Evolutionary conservation across 2,888 invertebrate genomes (phyloP).

Genomic region (Euspilapteryx auroguttella): DNA sequence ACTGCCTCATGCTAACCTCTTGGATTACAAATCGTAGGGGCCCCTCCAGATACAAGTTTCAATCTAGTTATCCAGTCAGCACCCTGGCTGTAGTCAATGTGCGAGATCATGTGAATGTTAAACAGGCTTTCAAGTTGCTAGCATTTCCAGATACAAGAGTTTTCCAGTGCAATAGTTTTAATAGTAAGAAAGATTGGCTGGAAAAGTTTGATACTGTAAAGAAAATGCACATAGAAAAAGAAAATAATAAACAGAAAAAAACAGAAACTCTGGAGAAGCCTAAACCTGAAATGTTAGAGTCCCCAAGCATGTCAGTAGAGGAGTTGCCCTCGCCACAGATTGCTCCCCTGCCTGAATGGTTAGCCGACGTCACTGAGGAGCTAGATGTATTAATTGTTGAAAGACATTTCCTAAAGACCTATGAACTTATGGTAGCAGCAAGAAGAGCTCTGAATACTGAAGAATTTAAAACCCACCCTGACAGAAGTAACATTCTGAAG

Average conservation of each 20-base stretch:
- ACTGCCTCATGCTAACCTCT: constrained; percentile 87
- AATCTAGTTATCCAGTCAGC: constrained; percentile 81
- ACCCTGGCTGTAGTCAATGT: constrained; percentile 94
- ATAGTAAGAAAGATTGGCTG: constrained; percentile 89
- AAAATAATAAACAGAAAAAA: constrained; percentile 62
- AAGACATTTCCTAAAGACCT: constrained; percentile 92
- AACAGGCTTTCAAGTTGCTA: constrained; percentile 91
- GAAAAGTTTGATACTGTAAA: constrained; percentile 91
- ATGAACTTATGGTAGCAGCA: constrained; percentile 70
- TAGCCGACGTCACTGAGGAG: constrained; percentile 89
- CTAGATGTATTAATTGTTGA: constrained; percentile 94
- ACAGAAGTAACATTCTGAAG: constrained; percentile 34
- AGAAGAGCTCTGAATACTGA: constrained; percentile 37
- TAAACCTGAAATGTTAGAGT: constrained; percentile 36
- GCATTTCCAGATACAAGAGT: constrained; percentile 92
- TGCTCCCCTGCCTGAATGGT: constrained; percentile 75
- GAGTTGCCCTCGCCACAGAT: constrained; percentile 41
- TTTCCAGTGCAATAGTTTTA: constrained; percentile 84
- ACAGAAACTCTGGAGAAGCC: constrained; percentile 40
- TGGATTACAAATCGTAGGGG: constrained; percentile 76
- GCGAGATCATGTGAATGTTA: constrained; percentile 84
- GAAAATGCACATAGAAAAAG: constrained; percentile 70
- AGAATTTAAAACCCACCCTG: constrained; percentile 39
- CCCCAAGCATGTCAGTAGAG: constrained; percentile 48
- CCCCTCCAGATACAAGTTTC: constrained; percentile 81